Percentiles rank a stretch among this genome's conserved stretches.
Evolutionary conservation across 2,888 invertebrate genomes (phyloP).

Genomic region (Ischnus inquisitorius): DNA sequence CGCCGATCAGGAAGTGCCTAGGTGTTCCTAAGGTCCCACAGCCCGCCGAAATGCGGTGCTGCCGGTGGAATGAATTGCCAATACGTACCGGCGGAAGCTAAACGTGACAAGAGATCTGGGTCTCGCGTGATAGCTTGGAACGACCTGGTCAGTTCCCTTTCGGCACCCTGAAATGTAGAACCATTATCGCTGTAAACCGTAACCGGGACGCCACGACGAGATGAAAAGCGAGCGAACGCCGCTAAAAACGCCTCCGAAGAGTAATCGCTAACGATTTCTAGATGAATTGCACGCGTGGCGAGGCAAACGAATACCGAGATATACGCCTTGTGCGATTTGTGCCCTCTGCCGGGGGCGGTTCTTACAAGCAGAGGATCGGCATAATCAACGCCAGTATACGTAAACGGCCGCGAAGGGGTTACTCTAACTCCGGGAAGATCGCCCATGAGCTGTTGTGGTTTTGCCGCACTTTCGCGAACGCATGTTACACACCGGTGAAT

Average conservation of each 20-base stretch:
- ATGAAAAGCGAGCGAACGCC: slow-evolving; percentile 66
- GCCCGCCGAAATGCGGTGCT: neutral
- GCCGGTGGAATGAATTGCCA: neutral
- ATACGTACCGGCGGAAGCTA: slow-evolving; percentile 36
- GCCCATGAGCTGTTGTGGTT: slow-evolving; percentile 75
- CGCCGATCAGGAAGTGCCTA: slow-evolving; percentile 72
- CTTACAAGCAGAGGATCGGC: slow-evolving; percentile 75
- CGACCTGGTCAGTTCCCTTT: slow-evolving; percentile 45
- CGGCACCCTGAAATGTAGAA: slow-evolving; percentile 73
- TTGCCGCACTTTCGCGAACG: slow-evolving; percentile 65
- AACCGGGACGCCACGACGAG: slow-evolving; percentile 67
- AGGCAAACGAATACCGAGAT: slow-evolving; percentile 74
- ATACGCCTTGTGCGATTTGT: slow-evolving; percentile 68
- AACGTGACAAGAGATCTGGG: slow-evolving; percentile 15
- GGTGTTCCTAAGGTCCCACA: too few species aligned
- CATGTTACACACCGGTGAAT: slow-evolving; percentile 77
- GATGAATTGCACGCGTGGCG: slow-evolving; percentile 71
- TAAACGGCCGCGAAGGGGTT: slow-evolving; percentile 72
- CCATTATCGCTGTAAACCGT: slow-evolving; percentile 73
- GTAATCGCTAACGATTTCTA: slow-evolving; percentile 71
- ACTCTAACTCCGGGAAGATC: slow-evolving; percentile 77
- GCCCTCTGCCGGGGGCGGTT: slow-evolving; percentile 43
- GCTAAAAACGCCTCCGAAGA: slow-evolving; percentile 70
- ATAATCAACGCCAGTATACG: slow-evolving; percentile 78
- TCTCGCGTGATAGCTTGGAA: slow-evolving; percentile 3